Evolutionary conservation across 2,797 vertebrate species (phyloP).

Genomic region (Nyctibius grandis): DNA sequence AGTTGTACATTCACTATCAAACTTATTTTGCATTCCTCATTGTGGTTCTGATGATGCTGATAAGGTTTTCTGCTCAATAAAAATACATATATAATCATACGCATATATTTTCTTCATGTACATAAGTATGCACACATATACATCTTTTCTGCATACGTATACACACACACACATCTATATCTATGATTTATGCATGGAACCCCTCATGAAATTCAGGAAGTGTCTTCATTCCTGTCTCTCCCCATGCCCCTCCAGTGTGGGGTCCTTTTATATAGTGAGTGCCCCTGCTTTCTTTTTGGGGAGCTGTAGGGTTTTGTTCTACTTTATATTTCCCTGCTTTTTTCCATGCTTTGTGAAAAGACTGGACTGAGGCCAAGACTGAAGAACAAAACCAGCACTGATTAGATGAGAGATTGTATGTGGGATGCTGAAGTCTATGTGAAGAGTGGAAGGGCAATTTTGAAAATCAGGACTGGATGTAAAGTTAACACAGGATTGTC

Average conservation of each 20-base stretch:
- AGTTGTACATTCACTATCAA: neutral
- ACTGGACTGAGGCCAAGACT: constrained; percentile 53
- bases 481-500: constrained; percentile 31
- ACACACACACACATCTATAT: neutral
- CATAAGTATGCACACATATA: neutral
- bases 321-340: constrained; percentile 11
- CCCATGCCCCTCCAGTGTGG: neutral
- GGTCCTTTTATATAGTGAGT: neutral
- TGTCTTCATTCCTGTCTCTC: neutral
- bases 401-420: constrained; percentile 60
- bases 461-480: constrained; percentile 59
- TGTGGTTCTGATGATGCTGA: neutral
- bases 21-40: neutral
- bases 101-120: neutral
- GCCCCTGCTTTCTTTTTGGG: neutral
- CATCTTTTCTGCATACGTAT: neutral
- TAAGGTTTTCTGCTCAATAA: neutral
- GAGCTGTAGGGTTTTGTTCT: neutral
- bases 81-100: neutral
- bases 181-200: neutral
- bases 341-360: constrained; percentile 17
- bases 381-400: constrained; percentile 54
- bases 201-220: neutral
- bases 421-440: constrained; percentile 56
- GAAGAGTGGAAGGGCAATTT: constrained; percentile 54